Percentiles rank a stretch among this genome's conserved stretches.
phyloP scores from a whole-genome alignment of 2,797 vertebrate genomes.

The Syndactyla subalaris region DNA sequence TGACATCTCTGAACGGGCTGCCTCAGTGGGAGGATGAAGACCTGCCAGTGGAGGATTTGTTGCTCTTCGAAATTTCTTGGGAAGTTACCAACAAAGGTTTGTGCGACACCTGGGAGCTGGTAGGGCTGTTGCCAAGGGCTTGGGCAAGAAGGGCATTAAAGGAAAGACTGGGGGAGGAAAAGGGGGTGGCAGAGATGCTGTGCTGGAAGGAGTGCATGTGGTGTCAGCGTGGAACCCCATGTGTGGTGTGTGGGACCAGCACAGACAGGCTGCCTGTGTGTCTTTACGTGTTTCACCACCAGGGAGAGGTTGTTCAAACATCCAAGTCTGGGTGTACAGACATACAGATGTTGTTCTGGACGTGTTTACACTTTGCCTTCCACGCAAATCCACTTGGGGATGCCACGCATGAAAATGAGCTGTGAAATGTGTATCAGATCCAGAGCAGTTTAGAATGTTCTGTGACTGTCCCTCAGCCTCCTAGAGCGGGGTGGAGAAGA shows the following conservation, averaged over 20 bases:
- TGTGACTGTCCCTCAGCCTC: neutral
- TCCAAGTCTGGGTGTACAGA: neutral
- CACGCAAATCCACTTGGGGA: neutral
- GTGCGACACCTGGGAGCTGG: neutral
- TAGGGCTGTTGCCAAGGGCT: neutral
- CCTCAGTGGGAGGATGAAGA: conserved; percentile 88
- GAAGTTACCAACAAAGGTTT: conserved; percentile 97
- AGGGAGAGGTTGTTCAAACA: neutral
- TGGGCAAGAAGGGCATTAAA: neutral
- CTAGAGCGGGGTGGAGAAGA: neutral
- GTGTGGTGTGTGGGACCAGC: neutral
- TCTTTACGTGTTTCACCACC: neutral
- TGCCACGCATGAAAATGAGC: neutral
- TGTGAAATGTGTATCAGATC: neutral
- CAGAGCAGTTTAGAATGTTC: neutral
- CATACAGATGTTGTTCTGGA: neutral
- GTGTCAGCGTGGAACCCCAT: rapidly evolving
- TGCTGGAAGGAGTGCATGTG: neutral
- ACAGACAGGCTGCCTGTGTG: neutral
- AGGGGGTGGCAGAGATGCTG: neutral
- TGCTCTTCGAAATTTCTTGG: conserved; percentile 96
- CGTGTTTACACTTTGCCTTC: neutral
- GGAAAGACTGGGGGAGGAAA: neutral
- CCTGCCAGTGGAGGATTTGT: conserved; percentile 87
- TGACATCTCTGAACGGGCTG: conserved; percentile 90